Percentiles rank a stretch among this genome's conserved stretches.
These are phyloP conservation scores for Cephalopachus bancanus DNA, from an alignment of 2,797 vertebrate species.

Conservation along the genomic window DNA sequence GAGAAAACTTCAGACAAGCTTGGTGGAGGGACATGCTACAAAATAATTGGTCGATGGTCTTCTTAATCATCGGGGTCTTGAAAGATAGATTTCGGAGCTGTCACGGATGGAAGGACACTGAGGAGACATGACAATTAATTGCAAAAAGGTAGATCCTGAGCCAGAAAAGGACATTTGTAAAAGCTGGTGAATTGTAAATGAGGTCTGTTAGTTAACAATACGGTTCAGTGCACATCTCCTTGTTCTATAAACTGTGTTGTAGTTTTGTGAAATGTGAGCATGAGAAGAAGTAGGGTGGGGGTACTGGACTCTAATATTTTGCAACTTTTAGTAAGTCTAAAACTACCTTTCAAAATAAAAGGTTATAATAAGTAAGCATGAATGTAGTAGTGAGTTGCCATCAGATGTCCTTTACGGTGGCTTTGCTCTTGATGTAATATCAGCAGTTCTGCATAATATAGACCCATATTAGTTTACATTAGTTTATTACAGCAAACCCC, in stretches of 20 bases:
- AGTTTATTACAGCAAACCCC: background rate
- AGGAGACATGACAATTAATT: background rate
- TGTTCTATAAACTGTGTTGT: background rate
- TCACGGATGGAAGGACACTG: background rate
- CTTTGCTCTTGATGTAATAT: background rate
- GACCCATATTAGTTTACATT: background rate
- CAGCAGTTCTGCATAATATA: background rate
- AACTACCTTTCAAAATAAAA: background rate
- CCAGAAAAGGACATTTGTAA: background rate
- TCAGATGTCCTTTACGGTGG: background rate
- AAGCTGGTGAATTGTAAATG: background rate
- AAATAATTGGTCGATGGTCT: background rate
- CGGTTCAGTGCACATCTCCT: background rate
- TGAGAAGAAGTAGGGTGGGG: background rate
- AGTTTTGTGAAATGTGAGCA: background rate
- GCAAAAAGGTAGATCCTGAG: background rate
- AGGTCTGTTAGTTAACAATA: background rate
- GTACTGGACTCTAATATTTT: background rate
- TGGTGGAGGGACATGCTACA: background rate
- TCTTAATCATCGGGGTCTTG: background rate
- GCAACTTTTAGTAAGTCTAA: background rate
- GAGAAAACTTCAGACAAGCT: background rate
- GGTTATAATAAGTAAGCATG: background rate
- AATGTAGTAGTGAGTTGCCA: fast-evolving
- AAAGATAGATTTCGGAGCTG: background rate